Evolutionary conservation across 2,113 vertebrate species (phyloP).

Genomic region (Pluvialis apricaria): DNA sequence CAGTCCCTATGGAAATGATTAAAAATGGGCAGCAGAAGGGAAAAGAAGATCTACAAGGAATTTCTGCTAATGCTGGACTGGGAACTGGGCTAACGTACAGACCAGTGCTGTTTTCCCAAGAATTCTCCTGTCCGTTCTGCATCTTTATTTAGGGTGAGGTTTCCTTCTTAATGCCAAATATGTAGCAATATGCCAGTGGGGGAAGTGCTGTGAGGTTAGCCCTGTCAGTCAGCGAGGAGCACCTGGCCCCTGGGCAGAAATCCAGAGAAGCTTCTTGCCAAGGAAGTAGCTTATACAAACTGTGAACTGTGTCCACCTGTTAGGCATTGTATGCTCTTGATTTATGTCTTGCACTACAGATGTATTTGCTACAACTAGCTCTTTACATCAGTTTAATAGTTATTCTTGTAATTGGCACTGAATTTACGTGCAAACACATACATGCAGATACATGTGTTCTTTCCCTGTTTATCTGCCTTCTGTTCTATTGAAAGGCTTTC

Average conservation of each 20-base stretch:
- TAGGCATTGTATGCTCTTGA: slow-evolving; percentile 18
- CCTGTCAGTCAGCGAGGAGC: slow-evolving; percentile 9
- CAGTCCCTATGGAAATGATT: neutral
- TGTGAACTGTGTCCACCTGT: slow-evolving; percentile 50
- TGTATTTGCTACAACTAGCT: neutral
- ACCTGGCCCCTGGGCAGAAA: slow-evolving; percentile 48
- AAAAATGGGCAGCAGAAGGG: neutral
- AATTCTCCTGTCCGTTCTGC: neutral
- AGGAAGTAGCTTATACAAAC: slow-evolving; percentile 45
- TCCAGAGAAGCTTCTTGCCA: slow-evolving; percentile 39
- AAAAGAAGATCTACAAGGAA: neutral
- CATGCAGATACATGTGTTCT: neutral
- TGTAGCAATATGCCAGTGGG: neutral
- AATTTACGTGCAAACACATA: neutral
- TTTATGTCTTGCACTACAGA: slow-evolving; percentile 13
- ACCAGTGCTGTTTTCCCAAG: neutral
- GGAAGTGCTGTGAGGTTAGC: neutral
- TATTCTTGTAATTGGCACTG: neutral
- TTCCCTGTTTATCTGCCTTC: neutral
- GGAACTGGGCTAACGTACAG: neutral
- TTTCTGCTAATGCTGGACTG: neutral
- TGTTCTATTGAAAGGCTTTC: neutral
- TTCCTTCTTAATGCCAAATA: neutral
- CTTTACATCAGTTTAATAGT: neutral
- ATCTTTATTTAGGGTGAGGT: neutral